Evolutionary conservation across 2,888 invertebrate genomes (phyloP).

Genomic region (Hirudinaria manillensis): DNA sequence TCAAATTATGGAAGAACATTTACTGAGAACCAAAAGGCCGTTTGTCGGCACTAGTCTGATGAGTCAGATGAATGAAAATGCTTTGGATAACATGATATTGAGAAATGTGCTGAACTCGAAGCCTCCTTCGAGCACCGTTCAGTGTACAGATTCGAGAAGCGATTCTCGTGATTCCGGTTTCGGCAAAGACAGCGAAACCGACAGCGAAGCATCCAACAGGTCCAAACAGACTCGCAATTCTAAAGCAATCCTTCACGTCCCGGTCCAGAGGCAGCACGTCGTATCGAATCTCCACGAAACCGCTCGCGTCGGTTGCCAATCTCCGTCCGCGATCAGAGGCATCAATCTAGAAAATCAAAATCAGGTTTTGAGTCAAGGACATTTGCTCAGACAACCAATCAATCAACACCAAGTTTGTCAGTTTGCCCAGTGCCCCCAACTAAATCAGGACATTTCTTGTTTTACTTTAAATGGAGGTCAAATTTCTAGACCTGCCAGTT

Average conservation of each 20-base stretch:
- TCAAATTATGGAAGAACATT: not conserved
- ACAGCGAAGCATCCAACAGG: constrained; percentile 18
- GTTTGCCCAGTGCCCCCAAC: no score
- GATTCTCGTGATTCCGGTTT: constrained; percentile 36
- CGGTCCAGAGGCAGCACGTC: no score
- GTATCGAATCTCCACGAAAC: no score
- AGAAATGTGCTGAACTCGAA: constrained; percentile 10
- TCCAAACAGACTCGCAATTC: not conserved
- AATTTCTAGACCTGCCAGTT: not conserved
- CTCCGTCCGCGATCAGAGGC: not conserved
- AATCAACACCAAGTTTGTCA: no score
- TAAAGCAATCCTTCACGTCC: no score
- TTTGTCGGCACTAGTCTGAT: not conserved
- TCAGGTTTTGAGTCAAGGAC: not conserved
- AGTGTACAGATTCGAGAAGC: constrained; percentile 29
- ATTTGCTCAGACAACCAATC: not conserved
- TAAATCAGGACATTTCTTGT: not conserved
- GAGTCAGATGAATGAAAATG: not conserved
- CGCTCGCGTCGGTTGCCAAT: not conserved
- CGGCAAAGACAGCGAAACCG: constrained; percentile 34
- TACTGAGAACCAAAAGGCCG: not conserved
- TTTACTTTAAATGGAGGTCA: not conserved
- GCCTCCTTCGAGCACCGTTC: constrained; percentile 1
- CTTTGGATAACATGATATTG: not conserved
- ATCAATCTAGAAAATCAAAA: not conserved